Conservation (phyloP, 2,113 vertebrate genomes). For the Falco punctatus region DNA sequence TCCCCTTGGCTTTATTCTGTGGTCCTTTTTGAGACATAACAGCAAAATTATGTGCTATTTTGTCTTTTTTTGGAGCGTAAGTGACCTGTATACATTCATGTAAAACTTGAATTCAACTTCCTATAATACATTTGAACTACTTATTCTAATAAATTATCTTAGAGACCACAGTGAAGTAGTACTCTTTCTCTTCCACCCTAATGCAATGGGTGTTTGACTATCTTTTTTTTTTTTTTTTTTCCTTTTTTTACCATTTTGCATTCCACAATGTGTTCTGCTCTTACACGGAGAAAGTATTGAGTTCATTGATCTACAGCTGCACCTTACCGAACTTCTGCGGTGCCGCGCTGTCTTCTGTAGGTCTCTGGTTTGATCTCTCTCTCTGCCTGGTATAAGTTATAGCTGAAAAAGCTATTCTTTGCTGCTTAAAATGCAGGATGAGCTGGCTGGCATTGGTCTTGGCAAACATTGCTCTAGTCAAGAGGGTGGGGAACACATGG, state of each 20-base stretch:
- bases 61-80: neutral
- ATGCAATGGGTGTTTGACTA: neutral
- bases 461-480: neutral
- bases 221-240: no score
- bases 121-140: neutral
- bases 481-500: neutral
- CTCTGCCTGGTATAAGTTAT: neutral
- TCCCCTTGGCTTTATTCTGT: neutral
- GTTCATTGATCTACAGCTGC: neutral
- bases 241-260: neutral
- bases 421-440: neutral
- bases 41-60: neutral
- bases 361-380: neutral
- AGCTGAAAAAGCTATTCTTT: neutral
- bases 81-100: neutral
- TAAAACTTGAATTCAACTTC: neutral
- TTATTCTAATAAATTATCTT: neutral
- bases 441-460: neutral
- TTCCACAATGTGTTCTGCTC: neutral
- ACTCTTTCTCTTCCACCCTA: neutral
- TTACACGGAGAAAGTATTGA: neutral
- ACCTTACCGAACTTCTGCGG: neutral
- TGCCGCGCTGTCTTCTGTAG: neutral
- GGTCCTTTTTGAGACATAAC: neutral
- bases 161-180: neutral